Conservation (phyloP, 1,140 invertebrate genomes). For the Lycorma delicatula region DNA sequence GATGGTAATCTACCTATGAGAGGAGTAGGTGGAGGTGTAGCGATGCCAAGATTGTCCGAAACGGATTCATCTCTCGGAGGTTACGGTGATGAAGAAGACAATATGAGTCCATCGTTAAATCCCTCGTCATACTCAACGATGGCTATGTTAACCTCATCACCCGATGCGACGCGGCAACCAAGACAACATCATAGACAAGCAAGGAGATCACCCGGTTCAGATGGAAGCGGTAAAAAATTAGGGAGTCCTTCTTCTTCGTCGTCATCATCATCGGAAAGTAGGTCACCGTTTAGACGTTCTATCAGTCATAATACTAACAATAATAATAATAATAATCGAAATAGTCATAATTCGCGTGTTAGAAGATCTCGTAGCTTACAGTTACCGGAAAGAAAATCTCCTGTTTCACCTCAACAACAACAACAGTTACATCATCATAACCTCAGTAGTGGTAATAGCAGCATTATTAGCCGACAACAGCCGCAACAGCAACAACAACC, state of each 20-base stretch:
- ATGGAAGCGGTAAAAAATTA: conserved; percentile 21
- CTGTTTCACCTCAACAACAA: conserved; percentile 27
- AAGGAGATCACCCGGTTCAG: conserved; percentile 24
- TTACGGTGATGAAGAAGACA: conserved; percentile 47
- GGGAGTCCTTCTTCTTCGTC: conserved; percentile 5
- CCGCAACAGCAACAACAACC: conserved; percentile 33
- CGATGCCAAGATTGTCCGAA: conserved; percentile 46
- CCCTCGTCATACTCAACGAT: conserved; percentile 22
- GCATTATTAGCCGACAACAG: conserved; percentile 34
- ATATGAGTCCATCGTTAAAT: conserved; percentile 29
- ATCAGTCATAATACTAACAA: neutral
- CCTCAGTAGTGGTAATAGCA: too few species aligned
- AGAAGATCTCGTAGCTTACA: conserved; percentile 37
- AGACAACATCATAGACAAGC: conserved; percentile 6
- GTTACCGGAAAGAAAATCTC: conserved; percentile 44
- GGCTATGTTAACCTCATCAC: conserved; percentile 22
- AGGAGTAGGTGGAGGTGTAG: neutral
- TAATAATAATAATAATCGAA: neutral
- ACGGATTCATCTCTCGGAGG: conserved; percentile 47
- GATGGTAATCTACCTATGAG: conserved; percentile 35
- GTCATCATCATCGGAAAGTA: neutral
- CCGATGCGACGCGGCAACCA: conserved; percentile 12
- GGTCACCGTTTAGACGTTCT: neutral
- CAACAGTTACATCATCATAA: conserved; percentile 19
- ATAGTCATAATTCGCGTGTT: conserved; percentile 16